A percentile compares a stretch with the other conserved stretches of the same genome.
phyloP scores from a whole-genome alignment of 2,888 invertebrate species.

The Napeogenes inachia region DNA sequence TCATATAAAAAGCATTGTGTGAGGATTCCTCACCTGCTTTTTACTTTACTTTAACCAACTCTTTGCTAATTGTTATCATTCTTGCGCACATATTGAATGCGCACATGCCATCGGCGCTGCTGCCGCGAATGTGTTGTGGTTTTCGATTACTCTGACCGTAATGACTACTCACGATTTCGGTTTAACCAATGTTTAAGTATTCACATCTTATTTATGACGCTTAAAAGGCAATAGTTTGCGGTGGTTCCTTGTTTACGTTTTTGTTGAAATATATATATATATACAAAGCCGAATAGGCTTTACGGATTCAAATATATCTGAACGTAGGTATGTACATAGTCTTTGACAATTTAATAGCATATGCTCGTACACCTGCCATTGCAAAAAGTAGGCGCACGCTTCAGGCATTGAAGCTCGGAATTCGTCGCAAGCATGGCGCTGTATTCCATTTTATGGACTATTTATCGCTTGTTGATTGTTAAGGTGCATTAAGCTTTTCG shows the following conservation, averaged over 20 bases:
- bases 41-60: conserved; percentile 39
- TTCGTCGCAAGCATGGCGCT: conserved; percentile 66
- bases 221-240: conserved; percentile 43
- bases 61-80: conserved; percentile 56
- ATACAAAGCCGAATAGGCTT: conserved; percentile 30
- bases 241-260: conserved; percentile 37
- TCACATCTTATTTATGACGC: conserved; percentile 42
- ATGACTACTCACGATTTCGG: conserved; percentile 43
- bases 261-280: conserved; percentile 24
- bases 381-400: conserved; percentile 75
- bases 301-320: conserved; percentile 60
- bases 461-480: conserved; percentile 76
- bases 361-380: conserved; percentile 71
- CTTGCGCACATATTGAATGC: conserved; percentile 54
- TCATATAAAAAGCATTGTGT: conserved; percentile 36
- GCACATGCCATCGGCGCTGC: conserved; percentile 60
- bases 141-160: conserved; percentile 60
- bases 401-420: conserved; percentile 71
- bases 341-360: conserved; percentile 78
- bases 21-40: conserved; percentile 23
- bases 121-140: conserved; percentile 65
- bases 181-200: conserved; percentile 45
- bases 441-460: conserved; percentile 69
- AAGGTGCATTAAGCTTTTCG: conserved; percentile 63
- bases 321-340: conserved; percentile 51